Conservation (phyloP, 2,797 vertebrate genomes). For the Aphelocoma californica region DNA sequence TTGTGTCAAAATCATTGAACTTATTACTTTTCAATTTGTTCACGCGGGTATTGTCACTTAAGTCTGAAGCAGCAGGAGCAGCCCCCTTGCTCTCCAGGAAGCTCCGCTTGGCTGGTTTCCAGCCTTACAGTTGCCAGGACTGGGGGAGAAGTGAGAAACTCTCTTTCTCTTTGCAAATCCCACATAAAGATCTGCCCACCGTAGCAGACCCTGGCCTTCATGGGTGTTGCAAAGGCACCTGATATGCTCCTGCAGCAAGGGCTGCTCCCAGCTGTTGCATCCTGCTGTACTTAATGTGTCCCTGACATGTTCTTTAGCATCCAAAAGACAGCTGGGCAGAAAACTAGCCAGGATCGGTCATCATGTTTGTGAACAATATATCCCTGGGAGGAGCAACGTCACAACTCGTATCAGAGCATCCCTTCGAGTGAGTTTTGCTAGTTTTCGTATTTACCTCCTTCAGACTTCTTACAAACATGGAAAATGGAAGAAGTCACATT, state of each 20-base stretch:
- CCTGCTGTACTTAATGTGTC: fast-evolving
- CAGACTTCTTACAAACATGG: neutral
- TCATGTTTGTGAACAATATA: neutral
- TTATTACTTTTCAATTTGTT: neutral
- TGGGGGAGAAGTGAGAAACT: neutral
- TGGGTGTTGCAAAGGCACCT: neutral
- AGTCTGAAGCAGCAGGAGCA: neutral
- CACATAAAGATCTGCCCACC: neutral
- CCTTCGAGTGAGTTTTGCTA: neutral
- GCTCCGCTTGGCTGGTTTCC: neutral
- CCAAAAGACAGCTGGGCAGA: neutral
- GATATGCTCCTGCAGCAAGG: neutral
- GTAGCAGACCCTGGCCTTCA: neutral
- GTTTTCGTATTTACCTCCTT: neutral
- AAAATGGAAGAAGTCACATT: neutral
- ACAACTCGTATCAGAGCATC: neutral
- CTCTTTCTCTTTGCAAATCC: neutral
- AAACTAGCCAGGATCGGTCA: neutral
- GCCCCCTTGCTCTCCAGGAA: neutral
- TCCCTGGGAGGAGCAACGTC: fast-evolving
- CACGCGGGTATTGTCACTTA: neutral
- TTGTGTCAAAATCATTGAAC: neutral
- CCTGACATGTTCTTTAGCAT: neutral
- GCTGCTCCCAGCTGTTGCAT: neutral
- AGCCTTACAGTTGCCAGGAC: neutral